Evolutionary conservation across 1,140 invertebrate species (phyloP), one percentile per base, ranked within the genome.

Genomic region (Drosophila ohnishii): DNA sequence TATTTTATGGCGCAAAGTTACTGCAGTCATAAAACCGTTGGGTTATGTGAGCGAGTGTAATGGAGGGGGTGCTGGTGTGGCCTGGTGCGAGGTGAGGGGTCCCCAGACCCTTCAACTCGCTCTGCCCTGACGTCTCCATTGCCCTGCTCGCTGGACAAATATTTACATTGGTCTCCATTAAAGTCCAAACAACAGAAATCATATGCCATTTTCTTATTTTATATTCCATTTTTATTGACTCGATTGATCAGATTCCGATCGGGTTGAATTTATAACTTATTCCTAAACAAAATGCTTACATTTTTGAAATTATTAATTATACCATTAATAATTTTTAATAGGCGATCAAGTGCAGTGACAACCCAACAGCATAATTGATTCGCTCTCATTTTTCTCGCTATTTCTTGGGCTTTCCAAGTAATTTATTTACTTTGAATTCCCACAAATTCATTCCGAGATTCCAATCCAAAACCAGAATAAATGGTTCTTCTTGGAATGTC

Each of bases 1-100:
- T 88, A 88, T 88, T 88, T 88, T 88, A 88, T 88, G 84, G 84
- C 70, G 77, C 64, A 88, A 88, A 88, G 84, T 89, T 88, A 88
- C 84, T 88, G 84, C 84, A 88, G 84, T 88, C 84, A 88, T 88
- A 88, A 88, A 88, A 88, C 71, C 82, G 71, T 66, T 87, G 82
- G 64, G 53, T 80, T 78, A 78, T 74, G 58, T 62, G 50, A 45
- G 45, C 35, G 28, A 37, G 48, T 47, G 30, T 28, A 44, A 34
- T 35, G n/a, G 19, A 19, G 42, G n/a, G 19, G 42, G n/a, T 6
- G 28, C 16, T 25, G 25, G 35, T 3, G 8, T n/a, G 14, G 19
- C 2, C 11, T 48, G 37, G 40, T n/a, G 42, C 25, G 44, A 45
- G 51, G 30, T 40, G 37, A 28, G 34, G 19, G 44, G 30, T 7